Conservation (phyloP, 2,888 invertebrate species). For the Drosophila birchii region DNA sequence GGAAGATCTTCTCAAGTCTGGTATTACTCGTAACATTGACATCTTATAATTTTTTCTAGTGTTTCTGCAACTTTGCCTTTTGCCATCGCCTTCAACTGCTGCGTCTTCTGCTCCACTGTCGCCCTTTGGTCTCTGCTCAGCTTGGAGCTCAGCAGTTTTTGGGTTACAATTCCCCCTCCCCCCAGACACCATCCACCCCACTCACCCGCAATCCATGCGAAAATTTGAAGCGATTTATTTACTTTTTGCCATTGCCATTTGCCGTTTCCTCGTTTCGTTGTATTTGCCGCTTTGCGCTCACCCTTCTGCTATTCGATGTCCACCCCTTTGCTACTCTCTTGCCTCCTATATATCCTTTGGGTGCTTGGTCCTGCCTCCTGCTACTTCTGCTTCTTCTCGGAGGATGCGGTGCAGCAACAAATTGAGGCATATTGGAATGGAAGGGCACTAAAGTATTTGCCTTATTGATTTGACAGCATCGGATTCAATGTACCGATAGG, state of each 20-base stretch:
- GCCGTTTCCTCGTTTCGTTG: slow-evolving; percentile 52
- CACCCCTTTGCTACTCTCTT: not conserved
- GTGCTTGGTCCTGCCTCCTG: slow-evolving; percentile 18
- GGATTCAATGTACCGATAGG: slow-evolving; percentile 45
- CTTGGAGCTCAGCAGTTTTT: slow-evolving; percentile 75
- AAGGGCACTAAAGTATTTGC: slow-evolving; percentile 49
- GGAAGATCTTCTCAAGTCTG: not conserved
- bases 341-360: slow-evolving; percentile 16
- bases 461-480: slow-evolving; percentile 50
- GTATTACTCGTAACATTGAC: too few relatives aligned
- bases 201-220: slow-evolving; percentile 71
- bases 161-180: slow-evolving; percentile 28
- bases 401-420: slow-evolving; percentile 70
- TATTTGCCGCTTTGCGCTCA: slow-evolving; percentile 41
- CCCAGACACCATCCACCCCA: slow-evolving; percentile 9
- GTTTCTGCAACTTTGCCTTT: slow-evolving; percentile 46
- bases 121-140: slow-evolving; percentile 23
- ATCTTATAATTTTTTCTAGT: not conserved
- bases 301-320: slow-evolving; percentile 4
- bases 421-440: slow-evolving; percentile 67
- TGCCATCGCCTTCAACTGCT: slow-evolving; percentile 39
- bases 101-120: slow-evolving; percentile 19
- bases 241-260: slow-evolving; percentile 64
- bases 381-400: slow-evolving; percentile 28
- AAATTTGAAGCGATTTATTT: slow-evolving; percentile 78